Percentiles rank a stretch among this genome's conserved stretches.
These are phyloP conservation scores for Melanerpes formicivorus DNA, from an alignment of 2,113 vertebrate species.

Conservation along the genomic window DNA sequence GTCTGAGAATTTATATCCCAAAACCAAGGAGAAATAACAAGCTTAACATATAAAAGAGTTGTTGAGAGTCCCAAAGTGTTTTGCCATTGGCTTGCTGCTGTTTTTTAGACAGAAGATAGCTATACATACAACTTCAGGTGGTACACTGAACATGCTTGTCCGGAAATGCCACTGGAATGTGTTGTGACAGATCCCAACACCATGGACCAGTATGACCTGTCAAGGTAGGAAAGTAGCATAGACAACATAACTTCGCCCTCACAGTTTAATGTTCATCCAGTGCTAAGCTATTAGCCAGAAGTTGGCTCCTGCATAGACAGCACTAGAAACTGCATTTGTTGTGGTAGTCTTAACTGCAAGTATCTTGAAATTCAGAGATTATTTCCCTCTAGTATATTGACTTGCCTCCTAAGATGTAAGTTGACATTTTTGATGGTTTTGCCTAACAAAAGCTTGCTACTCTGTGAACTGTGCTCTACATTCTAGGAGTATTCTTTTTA, in stretches of 20 bases:
- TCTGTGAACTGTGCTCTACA: background rate
- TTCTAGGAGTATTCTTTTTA: background rate
- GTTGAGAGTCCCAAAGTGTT: background rate
- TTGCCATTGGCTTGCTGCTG: background rate
- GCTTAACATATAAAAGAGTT: background rate
- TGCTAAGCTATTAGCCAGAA: background rate
- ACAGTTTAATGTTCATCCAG: background rate
- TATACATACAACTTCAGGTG: slow-evolving; percentile 94
- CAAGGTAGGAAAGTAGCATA: slow-evolving; percentile 79
- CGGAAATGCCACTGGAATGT: slow-evolving; percentile 88
- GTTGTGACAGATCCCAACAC: slow-evolving; percentile 85
- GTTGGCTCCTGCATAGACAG: background rate
- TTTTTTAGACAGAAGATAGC: slow-evolving; percentile 84
- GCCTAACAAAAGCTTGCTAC: background rate
- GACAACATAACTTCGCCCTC: background rate
- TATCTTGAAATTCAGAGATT: background rate
- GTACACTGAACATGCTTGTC: slow-evolving; percentile 95
- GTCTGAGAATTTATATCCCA: background rate
- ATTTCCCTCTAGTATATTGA: background rate
- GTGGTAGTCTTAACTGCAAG: background rate
- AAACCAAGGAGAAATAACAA: background rate
- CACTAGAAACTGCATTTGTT: background rate
- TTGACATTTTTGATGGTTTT: background rate
- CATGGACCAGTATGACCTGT: slow-evolving; percentile 91
- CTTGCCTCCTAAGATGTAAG: background rate